phyloP scores from a whole-genome alignment of 2,113 vertebrate species.

The Noctilio leporinus region DNA sequence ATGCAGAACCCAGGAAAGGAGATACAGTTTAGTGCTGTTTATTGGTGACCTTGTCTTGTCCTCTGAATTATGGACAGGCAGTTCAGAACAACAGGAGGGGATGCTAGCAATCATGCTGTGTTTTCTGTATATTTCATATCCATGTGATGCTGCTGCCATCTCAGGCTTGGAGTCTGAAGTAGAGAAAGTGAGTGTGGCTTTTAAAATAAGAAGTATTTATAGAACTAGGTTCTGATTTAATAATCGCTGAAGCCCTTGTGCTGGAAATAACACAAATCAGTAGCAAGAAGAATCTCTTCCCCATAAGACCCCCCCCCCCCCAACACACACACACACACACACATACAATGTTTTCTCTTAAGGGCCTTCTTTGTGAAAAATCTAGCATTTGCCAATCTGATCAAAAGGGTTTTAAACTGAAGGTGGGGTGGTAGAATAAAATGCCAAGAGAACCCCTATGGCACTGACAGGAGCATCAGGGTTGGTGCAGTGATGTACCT shows the following conservation, averaged over 20 bases:
- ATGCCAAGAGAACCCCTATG: neutral
- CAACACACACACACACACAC: neutral
- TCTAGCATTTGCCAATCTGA: neutral
- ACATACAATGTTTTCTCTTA: neutral
- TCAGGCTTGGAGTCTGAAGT: constrained; percentile 44
- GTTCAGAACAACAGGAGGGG: constrained; percentile 61
- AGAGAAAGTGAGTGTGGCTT: constrained; percentile 66
- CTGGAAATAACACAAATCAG: constrained; percentile 13
- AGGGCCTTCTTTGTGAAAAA: neutral
- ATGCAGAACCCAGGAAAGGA: constrained; percentile 69
- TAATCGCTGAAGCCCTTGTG: neutral
- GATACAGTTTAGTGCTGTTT: constrained; percentile 69
- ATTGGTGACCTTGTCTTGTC: constrained; percentile 75
- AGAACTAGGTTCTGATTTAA: constrained; percentile 63
- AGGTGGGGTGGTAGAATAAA: neutral
- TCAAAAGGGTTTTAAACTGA: neutral
- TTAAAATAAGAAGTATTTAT: constrained; percentile 78
- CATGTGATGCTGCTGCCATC: constrained; percentile 62
- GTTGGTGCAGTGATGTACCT: neutral
- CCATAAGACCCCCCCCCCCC: neutral
- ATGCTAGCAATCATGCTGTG: neutral
- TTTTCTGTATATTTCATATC: constrained; percentile 35
- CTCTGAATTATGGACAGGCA: constrained; percentile 65
- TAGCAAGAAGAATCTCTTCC: neutral
- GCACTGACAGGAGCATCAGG: rapidly evolving